A percentile compares a stretch with the other conserved stretches of the same genome.
Conservation (phyloP, 2,113 vertebrate genomes). For the Kryptolebias marmoratus region DNA sequence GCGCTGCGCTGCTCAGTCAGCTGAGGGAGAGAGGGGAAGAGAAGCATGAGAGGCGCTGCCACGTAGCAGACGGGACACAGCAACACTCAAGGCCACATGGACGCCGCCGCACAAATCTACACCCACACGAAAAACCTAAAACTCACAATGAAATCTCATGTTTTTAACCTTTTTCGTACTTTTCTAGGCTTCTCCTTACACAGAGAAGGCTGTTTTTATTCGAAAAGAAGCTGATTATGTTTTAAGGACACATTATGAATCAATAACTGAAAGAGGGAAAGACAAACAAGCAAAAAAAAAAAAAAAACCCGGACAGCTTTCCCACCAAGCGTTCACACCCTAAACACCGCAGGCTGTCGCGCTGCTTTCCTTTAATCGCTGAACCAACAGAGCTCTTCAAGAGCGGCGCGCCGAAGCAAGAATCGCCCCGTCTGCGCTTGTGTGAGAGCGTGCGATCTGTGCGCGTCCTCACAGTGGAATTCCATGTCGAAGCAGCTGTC, state of each 20-base stretch:
- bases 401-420: conserved; percentile 44
- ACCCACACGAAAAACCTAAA: background rate
- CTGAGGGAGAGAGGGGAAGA: conserved; percentile 53
- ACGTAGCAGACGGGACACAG: conserved; percentile 65
- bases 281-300: no score
- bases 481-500: conserved; percentile 76
- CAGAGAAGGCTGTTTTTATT: no score
- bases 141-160: background rate
- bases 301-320: conserved; percentile 15
- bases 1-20: conserved; percentile 74
- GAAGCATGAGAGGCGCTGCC: conserved; percentile 75
- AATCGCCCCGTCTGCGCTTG: conserved; percentile 46
- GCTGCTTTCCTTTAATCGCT: conserved; percentile 68
- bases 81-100: conserved; percentile 25
- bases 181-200: background rate
- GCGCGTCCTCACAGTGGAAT: conserved; percentile 71
- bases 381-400: conserved; percentile 75
- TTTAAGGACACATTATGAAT: conserved; percentile 15
- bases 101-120: background rate
- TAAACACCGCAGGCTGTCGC: conserved; percentile 58
- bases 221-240: background rate
- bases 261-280: background rate
- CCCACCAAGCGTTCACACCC: conserved; percentile 51
- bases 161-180: background rate
- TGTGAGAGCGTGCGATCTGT: conserved; percentile 24